Evolutionary conservation across 2,888 invertebrate genomes (phyloP), one percentile per base, ranked within the genome.

Genomic region (Tipula vernalis): DNA sequence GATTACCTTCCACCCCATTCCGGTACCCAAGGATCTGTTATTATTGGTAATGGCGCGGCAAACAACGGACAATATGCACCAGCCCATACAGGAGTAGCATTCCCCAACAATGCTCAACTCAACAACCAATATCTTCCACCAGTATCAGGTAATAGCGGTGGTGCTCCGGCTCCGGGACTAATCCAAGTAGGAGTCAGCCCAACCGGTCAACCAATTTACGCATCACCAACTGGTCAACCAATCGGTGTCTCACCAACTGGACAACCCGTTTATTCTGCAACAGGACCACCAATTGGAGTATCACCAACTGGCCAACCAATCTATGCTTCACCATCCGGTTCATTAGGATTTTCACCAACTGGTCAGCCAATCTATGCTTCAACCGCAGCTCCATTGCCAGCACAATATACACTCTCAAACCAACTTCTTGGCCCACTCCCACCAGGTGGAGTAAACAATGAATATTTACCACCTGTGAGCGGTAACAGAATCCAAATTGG

Each of bases 281-380:
- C 36, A 44, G 42, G 84, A 12, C 8, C 44, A 28, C 41, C 41
- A 71, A 39, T 41, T n/a, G 36, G 86, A 13, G 36, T 36, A 0
- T 83, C 88, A 2, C 87, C 87, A 47, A 88, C 89, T 1, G 87
- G 88, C 3, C 87, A 87, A 44, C 83, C 83, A 47, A 47, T 86
- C 0, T 36, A 83, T 12, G 87, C 51, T 18, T 47, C 51, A 86
- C 88, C 89, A 71, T 71, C 71, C 6, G 71, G 71, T 71, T 71
- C 71, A 71, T 71, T 71, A 6, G 87, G 88, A 0, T 88, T 89
- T 3, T 87, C 88, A 3, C 71, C 85, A 51, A 47, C 87, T 71
- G 57, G 84, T 71, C 71, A 71, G 28, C 71, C 71, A 71, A 71
- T 71, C 10, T 71, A 71, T 71, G 71, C 71, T 71, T 71, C 71